Conservation (phyloP, 2,113 vertebrate species). For the Bambusicola thoracicus region DNA sequence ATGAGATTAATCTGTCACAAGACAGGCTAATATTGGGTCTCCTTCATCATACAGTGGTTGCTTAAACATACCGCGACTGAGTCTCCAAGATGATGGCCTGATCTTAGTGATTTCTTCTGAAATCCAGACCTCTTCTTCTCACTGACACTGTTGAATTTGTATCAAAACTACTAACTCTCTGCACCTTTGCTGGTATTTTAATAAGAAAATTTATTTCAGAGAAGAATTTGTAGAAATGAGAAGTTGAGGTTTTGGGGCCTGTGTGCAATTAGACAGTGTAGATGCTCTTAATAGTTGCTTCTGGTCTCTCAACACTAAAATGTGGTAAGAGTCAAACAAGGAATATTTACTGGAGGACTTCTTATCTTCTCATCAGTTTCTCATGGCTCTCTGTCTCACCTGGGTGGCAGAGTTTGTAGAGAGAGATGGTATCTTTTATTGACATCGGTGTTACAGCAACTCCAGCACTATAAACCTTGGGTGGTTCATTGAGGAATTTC, state of each 20-base stretch:
- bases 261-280: neutral
- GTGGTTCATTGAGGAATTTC: conserved; percentile 62
- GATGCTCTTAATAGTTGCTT: neutral
- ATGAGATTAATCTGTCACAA: neutral
- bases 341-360: conserved; percentile 1
- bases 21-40: neutral
- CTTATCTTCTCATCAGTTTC: conserved; percentile 57
- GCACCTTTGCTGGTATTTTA: neutral
- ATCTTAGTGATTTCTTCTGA: neutral
- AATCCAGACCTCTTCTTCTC: neutral
- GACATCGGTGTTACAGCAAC: neutral
- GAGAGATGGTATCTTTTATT: conserved; percentile 56
- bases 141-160: neutral
- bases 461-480: conserved; percentile 30
- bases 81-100: neutral
- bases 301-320: neutral
- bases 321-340: conserved; percentile 9
- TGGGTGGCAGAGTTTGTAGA: conserved; percentile 49
- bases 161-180: neutral
- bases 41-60: neutral
- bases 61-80: neutral
- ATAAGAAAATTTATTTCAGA: neutral
- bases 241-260: rapidly evolving
- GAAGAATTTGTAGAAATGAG: neutral
- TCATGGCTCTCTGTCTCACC: conserved; percentile 42